phyloP scores from a whole-genome alignment of 2,113 vertebrate genomes.

The Gopherus evgoodei region DNA sequence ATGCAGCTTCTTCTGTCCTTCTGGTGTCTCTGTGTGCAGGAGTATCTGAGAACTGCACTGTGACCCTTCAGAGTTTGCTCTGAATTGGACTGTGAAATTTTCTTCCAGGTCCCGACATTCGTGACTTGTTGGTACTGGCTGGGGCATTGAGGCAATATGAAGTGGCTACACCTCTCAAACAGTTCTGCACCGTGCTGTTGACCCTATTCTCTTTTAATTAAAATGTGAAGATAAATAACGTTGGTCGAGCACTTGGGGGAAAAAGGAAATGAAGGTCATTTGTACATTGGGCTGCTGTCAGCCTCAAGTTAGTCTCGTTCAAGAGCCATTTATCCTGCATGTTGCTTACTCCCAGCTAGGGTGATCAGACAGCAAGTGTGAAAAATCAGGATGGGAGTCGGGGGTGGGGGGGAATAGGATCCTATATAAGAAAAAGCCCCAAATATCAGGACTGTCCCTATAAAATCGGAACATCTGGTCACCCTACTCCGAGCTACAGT shows the following conservation, averaged over 20 bases:
- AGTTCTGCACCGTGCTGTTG: neutral
- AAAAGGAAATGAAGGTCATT: neutral
- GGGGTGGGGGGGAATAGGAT: no score
- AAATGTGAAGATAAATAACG: neutral
- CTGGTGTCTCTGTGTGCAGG: neutral
- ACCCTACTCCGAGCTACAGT: neutral
- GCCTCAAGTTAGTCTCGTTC: neutral
- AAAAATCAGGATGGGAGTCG: no score
- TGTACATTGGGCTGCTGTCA: neutral
- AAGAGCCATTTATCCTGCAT: neutral
- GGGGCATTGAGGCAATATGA: neutral
- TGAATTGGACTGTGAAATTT: neutral
- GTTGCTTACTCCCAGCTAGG: neutral
- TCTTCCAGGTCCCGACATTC: neutral
- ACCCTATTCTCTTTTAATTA: neutral
- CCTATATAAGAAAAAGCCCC: no score
- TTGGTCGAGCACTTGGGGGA: neutral
- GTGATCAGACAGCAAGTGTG: neutral
- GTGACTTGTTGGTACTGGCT: neutral
- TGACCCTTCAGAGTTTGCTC: conserved; percentile 11
- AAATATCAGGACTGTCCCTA: no score
- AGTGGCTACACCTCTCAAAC: neutral
- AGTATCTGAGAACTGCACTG: neutral
- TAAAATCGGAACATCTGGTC: no score
- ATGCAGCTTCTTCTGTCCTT: neutral